Evolutionary conservation across 2,113 vertebrate genomes (phyloP).

Genomic region (Nibea albiflora): DNA sequence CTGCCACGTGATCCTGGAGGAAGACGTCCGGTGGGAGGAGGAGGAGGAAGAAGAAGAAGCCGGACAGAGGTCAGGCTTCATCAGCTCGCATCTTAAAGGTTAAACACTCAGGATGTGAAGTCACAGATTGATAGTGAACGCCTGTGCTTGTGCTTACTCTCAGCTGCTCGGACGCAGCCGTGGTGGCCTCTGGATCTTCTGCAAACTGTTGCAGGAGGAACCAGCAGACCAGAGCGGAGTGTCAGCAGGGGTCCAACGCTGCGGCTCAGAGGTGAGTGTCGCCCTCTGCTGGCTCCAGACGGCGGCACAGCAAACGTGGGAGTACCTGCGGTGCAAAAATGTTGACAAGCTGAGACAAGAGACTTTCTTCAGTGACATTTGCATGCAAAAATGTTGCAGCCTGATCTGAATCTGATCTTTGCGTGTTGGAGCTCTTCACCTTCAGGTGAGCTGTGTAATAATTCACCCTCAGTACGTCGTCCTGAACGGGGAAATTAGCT

Average conservation of each 20-base stretch:
- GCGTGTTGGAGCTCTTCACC: neutral
- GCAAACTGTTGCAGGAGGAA: slow-evolving; percentile 36
- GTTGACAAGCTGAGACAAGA: neutral
- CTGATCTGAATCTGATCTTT: neutral
- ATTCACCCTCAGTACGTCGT: neutral
- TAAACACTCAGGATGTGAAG: neutral
- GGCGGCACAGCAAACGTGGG: neutral
- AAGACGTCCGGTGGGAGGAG: slow-evolving; percentile 74
- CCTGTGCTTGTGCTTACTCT: neutral
- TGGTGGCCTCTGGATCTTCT: slow-evolving; percentile 1
- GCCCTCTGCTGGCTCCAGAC: slow-evolving; percentile 38
- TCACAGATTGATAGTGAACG: neutral
- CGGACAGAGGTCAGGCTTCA: slow-evolving; percentile 54
- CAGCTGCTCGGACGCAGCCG: slow-evolving; percentile 41
- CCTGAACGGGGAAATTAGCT: no score
- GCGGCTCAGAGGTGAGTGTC: slow-evolving; percentile 67
- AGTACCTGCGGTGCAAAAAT: neutral
- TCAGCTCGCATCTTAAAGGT: neutral
- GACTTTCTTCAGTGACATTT: neutral
- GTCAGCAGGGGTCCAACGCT: slow-evolving; percentile 29
- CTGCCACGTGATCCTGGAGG: slow-evolving; percentile 81
- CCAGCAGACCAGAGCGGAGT: slow-evolving; percentile 41
- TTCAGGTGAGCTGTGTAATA: no score
- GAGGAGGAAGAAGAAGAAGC: slow-evolving; percentile 38
- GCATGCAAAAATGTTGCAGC: neutral